These are phyloP conservation scores for Zaprionus tsacasi DNA, from an alignment of 1,140 invertebrate genomes.

Conservation along the genomic window DNA sequence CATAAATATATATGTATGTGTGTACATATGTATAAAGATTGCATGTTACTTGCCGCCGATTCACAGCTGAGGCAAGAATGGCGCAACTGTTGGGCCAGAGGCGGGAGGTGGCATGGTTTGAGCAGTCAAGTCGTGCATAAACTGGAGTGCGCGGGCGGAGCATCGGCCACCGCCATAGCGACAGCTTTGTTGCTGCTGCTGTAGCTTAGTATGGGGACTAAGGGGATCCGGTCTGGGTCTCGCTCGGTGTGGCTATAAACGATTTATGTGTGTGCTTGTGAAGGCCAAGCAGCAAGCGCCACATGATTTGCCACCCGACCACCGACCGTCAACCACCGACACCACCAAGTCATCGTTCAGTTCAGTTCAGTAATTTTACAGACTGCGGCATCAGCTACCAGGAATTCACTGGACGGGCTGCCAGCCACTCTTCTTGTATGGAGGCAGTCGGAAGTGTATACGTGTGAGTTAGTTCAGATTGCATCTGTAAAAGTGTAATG, in stretches of 20 bases:
- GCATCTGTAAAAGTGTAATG: conserved; percentile 63
- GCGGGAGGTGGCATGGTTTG: conserved; percentile 31
- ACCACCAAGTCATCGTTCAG: conserved; percentile 75
- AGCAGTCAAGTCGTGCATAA: conserved; percentile 74
- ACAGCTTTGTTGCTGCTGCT: conserved; percentile 23
- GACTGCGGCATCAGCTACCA: conserved; percentile 74
- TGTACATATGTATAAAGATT: conserved; percentile 37
- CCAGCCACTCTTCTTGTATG: conserved; percentile 9
- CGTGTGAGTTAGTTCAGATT: conserved; percentile 60
- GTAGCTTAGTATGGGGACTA: conserved; percentile 29
- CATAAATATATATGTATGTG: background rate
- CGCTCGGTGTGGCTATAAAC: conserved; percentile 74
- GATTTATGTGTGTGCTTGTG: conserved; percentile 75
- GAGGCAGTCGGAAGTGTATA: conserved; percentile 31
- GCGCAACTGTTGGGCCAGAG: conserved; percentile 4
- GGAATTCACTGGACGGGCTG: conserved; percentile 19
- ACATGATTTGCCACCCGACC: conserved; percentile 56
- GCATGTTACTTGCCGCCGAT: conserved; percentile 56
- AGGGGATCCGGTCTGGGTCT: conserved; percentile 30
- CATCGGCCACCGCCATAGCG: conserved; percentile 47
- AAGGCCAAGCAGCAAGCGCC: conserved; percentile 57
- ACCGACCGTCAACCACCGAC: background rate
- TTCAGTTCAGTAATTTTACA: conserved; percentile 78
- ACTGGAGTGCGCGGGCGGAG: conserved; percentile 30
- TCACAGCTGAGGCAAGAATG: conserved; percentile 33